Percentiles rank a stretch among this genome's conserved stretches.
phyloP scores from a whole-genome alignment of 2,797 vertebrate genomes.

The Cyprinodon diabolis region DNA sequence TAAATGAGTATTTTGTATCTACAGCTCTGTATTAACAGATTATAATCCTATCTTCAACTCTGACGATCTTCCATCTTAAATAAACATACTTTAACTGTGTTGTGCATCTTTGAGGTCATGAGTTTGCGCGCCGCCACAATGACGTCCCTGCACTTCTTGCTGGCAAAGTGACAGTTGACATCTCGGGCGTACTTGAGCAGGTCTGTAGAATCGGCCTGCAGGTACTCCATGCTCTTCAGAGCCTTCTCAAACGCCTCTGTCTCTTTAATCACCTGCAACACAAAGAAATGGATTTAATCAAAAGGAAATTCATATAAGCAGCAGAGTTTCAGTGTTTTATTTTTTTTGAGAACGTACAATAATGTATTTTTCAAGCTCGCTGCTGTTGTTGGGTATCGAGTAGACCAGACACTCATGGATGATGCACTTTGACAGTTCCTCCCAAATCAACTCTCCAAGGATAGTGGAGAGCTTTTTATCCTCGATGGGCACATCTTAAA shows the following conservation, averaged over 20 bases:
- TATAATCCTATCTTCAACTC: neutral
- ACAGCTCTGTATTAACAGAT: neutral
- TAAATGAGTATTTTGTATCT: neutral
- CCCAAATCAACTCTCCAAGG: conserved; percentile 91
- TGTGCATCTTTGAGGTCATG: conserved; percentile 97
- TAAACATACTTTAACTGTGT: conserved; percentile 89
- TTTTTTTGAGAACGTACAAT: conserved; percentile 70
- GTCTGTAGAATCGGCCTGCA: conserved; percentile 87
- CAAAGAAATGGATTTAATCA: neutral
- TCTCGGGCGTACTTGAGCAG: conserved; percentile 93
- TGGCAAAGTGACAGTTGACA: conserved; percentile 94
- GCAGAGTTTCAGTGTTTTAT: neutral
- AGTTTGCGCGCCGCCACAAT: conserved; percentile 91
- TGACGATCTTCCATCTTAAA: neutral
- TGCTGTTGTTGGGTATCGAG: conserved; percentile 93
- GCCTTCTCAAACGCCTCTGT: conserved; percentile 91
- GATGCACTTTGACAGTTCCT: conserved; percentile 90
- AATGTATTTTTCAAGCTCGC: conserved; percentile 90
- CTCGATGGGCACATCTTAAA: conserved; percentile 82
- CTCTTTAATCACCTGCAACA: conserved; percentile 89
- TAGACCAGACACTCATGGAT: conserved; percentile 91
- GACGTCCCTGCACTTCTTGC: conserved; percentile 96
- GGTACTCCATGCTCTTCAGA: conserved; percentile 87
- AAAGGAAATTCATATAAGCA: neutral
- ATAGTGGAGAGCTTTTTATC: conserved; percentile 81